Conservation (phyloP, 2,113 vertebrate genomes). For the Cyphomyrus plagiostoma region DNA sequence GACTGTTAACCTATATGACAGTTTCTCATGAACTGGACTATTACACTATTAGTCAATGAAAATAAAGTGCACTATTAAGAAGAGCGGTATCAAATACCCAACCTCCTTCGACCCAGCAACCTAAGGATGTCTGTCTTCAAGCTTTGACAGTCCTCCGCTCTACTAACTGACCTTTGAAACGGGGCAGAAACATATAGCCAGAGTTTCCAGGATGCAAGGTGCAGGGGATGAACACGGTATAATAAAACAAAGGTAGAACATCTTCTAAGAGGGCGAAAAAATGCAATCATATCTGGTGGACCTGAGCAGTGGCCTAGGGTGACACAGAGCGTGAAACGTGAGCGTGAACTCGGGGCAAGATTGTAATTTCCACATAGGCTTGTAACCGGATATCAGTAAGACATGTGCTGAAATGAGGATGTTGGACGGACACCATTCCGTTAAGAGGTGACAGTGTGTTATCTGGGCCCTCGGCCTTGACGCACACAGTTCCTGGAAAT, state of each 20-base stretch:
- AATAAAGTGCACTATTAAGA: background rate
- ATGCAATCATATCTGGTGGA: background rate
- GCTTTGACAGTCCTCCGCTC: background rate
- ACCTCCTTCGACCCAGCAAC: background rate
- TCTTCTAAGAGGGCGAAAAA: background rate
- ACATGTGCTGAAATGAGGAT: background rate
- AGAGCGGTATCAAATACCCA: background rate
- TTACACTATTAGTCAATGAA: background rate
- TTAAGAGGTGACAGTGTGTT: background rate
- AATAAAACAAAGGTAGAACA: background rate
- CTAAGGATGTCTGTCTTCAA: background rate
- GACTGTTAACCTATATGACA: no score
- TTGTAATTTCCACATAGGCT: background rate
- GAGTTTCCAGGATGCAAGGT: background rate
- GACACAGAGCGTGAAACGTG: background rate
- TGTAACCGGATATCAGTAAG: background rate
- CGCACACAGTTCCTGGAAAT: background rate
- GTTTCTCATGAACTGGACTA: background rate
- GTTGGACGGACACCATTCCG: background rate
- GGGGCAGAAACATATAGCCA: background rate
- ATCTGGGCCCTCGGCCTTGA: background rate
- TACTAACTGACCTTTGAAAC: background rate
- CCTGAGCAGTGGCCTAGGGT: background rate
- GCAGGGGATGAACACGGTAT: background rate
- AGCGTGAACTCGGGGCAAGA: background rate